A percentile compares a stretch with the other conserved stretches of the same genome.
Conservation (phyloP, 2,888 invertebrate species). For the Portevinia maculata region DNA sequence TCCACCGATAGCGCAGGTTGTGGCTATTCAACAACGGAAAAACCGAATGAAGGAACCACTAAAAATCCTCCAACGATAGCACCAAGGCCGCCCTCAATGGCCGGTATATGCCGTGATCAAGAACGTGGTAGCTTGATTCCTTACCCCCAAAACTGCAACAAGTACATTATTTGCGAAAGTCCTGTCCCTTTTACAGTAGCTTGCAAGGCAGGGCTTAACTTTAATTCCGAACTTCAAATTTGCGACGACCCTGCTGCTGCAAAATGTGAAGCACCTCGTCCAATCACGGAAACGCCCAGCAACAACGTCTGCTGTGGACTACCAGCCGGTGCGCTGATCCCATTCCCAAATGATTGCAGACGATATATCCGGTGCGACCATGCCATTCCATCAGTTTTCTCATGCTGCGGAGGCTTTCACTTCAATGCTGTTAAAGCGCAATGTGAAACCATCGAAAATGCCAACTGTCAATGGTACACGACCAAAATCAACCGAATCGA, state of each 20-base stretch:
- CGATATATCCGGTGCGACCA: conserved; percentile 75
- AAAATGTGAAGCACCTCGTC: conserved; percentile 38
- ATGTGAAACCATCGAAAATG: conserved; percentile 76
- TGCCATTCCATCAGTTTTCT: conserved; percentile 71
- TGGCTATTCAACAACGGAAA: conserved; percentile 20
- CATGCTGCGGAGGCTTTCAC: conserved; percentile 61
- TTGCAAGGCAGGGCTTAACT: conserved; percentile 62
- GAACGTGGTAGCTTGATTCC: conserved; percentile 57
- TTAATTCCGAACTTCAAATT: conserved; percentile 55
- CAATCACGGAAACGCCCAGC: background rate
- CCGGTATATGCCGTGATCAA: conserved; percentile 67
- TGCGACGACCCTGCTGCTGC: conserved; percentile 74
- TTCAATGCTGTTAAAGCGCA: conserved; percentile 65
- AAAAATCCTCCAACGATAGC: conserved; percentile 36
- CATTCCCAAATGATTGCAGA: conserved; percentile 67
- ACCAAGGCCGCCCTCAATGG: conserved; percentile 56
- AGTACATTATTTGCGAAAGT: conserved; percentile 73
- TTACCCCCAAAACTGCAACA: conserved; percentile 68
- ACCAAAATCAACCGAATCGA: too few species aligned
- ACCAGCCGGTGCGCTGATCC: conserved; percentile 27
- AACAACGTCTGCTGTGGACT: conserved; percentile 53
- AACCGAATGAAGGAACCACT: conserved; percentile 1
- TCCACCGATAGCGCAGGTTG: conserved; percentile 77
- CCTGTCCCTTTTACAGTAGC: conserved; percentile 61
- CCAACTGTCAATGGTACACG: conserved; percentile 74